phyloP scores from a whole-genome alignment of 2,797 vertebrate genomes.

The Hylomyscus alleni region DNA sequence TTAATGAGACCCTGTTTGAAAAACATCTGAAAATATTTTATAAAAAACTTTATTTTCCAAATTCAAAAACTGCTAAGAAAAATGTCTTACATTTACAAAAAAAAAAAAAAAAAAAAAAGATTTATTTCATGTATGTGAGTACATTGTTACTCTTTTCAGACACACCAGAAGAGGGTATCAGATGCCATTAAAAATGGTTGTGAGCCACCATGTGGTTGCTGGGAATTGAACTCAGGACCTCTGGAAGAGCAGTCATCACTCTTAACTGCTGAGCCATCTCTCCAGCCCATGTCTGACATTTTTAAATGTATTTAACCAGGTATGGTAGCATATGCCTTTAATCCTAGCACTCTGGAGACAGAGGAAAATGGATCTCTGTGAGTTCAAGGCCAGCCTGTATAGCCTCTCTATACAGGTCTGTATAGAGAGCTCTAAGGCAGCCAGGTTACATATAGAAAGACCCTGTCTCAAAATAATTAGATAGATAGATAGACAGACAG shows the following conservation, averaged over 20 bases:
- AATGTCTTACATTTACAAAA: neutral
- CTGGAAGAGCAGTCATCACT: no score
- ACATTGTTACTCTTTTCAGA: neutral
- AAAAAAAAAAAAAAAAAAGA: neutral
- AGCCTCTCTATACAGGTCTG: no score
- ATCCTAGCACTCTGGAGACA: neutral
- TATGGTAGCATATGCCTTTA: neutral
- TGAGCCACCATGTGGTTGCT: no score
- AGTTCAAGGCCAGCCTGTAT: neutral
- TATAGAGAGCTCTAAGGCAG: neutral
- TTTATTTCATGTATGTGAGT: neutral
- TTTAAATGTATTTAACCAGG: neutral
- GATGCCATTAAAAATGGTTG: no score
- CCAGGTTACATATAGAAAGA: neutral
- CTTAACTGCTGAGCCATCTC: no score
- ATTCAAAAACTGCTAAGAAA: neutral
- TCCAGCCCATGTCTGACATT: neutral
- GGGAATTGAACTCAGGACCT: no score
- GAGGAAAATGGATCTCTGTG: neutral
- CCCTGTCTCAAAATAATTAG: neutral
- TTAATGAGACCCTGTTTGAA: neutral
- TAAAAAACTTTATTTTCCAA: slow-evolving; percentile 36
- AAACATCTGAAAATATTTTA: neutral
- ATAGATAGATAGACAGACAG: neutral
- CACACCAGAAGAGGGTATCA: no score